phyloP scores from a whole-genome alignment of 2,113 vertebrate species.

The Conger conger region DNA sequence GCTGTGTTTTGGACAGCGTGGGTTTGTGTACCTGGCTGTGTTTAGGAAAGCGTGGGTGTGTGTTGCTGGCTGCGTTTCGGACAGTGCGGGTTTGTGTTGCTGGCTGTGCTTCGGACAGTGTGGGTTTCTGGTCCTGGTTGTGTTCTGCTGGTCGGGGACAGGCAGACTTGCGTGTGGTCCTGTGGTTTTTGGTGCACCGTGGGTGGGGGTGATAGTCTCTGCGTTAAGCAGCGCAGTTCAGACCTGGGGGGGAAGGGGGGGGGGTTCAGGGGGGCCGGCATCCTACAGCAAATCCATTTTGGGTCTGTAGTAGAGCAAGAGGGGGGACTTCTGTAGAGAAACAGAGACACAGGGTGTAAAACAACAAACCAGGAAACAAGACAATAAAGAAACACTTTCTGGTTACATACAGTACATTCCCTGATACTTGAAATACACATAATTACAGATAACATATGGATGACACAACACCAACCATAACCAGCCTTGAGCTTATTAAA shows the following conservation, averaged over 20 bases:
- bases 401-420: too few relatives aligned
- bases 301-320: conserved; percentile 99
- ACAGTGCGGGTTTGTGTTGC: too few relatives aligned
- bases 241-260: conserved; percentile 59
- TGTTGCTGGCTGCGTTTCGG: too few relatives aligned
- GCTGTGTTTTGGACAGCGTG: too few relatives aligned
- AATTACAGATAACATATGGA: too few relatives aligned
- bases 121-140: conserved; percentile 52
- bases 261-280: conserved; percentile 36
- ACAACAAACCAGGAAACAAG: neutral
- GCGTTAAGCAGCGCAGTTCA: conserved; percentile 77
- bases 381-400: too few relatives aligned
- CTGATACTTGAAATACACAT: too few relatives aligned
- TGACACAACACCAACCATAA: too few relatives aligned
- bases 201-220: conserved; percentile 82
- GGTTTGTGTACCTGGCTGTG: too few relatives aligned
- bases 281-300: conserved; percentile 99
- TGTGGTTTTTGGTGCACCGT: conserved; percentile 71
- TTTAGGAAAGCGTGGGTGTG: too few relatives aligned
- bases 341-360: conserved; percentile 25
- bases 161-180: conserved; percentile 44
- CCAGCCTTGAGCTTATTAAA: too few relatives aligned
- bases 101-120: conserved; percentile 63
- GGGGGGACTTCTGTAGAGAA: conserved; percentile 89
- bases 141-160: conserved; percentile 28